These are phyloP conservation scores for Metopia argyrocephala DNA, from an alignment of 2,888 invertebrate genomes.

Conservation along the genomic window DNA sequence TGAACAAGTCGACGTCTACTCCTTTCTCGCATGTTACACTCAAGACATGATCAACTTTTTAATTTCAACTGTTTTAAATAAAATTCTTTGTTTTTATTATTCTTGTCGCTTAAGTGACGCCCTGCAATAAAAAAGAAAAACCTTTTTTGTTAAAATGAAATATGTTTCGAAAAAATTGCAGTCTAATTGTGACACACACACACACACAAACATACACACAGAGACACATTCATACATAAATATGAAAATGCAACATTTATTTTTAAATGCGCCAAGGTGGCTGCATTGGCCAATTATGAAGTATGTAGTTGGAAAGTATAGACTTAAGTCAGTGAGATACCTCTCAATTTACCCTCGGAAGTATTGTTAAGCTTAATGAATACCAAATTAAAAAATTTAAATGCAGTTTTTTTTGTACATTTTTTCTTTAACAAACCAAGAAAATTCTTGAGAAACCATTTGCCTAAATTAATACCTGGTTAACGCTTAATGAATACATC, in stretches of 20 bases:
- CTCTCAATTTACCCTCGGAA: constrained; percentile 35
- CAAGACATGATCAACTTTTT: constrained; percentile 51
- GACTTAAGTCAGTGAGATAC: neutral
- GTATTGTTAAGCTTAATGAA: constrained; percentile 50
- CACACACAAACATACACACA: neutral
- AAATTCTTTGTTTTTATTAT: constrained; percentile 26
- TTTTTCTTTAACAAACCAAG: constrained; percentile 52
- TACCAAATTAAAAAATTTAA: constrained; percentile 64
- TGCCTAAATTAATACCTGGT: constrained; percentile 65
- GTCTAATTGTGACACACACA: constrained; percentile 13
- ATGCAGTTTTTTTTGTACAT: too few relatives aligned
- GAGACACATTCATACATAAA: too few relatives aligned
- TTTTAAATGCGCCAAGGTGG: neutral
- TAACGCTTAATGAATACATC: constrained; percentile 59
- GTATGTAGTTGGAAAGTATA: neutral
- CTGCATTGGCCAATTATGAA: constrained; percentile 16
- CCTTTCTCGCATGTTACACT: constrained; percentile 48
- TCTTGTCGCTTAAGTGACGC: constrained; percentile 32
- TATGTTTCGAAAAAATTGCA: constrained; percentile 18
- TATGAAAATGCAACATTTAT: neutral
- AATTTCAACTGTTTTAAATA: constrained; percentile 24
- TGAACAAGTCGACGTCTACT: constrained; percentile 30
- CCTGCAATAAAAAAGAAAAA: constrained; percentile 42
- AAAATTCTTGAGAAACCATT: constrained; percentile 63
- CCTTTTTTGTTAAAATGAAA: constrained; percentile 44